Evolutionary conservation across 2,888 invertebrate genomes (phyloP).

Genomic region (Sesia apiformis): DNA sequence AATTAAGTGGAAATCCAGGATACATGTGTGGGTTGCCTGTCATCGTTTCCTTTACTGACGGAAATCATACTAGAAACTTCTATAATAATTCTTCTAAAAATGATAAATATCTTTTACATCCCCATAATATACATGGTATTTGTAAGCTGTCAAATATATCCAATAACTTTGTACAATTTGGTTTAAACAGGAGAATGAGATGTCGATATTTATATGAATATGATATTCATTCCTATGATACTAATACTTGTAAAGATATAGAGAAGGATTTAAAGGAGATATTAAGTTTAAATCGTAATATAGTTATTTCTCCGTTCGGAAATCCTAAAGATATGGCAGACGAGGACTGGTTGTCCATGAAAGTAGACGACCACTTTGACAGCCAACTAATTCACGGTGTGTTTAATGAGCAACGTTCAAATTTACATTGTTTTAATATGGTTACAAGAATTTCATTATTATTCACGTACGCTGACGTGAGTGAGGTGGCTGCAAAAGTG

Average conservation of each 20-base stretch:
- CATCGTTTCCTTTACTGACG: conserved; percentile 42
- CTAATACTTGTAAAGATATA: conserved; percentile 34
- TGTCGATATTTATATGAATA: conserved; percentile 39
- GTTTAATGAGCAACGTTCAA: conserved; percentile 24
- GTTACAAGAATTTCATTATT: conserved; percentile 35
- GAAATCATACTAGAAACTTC: conserved; percentile 41
- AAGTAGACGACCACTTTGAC: conserved; percentile 10
- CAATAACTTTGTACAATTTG: conserved; percentile 56
- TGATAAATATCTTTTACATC: conserved; percentile 26
- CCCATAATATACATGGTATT: conserved; percentile 49
- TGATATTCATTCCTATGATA: conserved; percentile 16
- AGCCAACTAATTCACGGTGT: conserved; percentile 30
- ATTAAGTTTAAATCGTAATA: conserved; percentile 22
- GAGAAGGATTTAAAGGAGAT: conserved; percentile 32
- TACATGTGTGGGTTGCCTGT: conserved; percentile 80
- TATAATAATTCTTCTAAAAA: conserved; percentile 26
- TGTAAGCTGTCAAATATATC: conserved; percentile 45
- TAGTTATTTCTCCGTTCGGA: conserved; percentile 44
- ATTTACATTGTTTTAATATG: conserved; percentile 44
- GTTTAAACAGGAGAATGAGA: conserved; percentile 56
- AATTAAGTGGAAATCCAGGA: conserved; percentile 84
- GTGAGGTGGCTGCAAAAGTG: conserved; percentile 15
- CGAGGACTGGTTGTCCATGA: conserved; percentile 37
- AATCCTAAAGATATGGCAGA: conserved; percentile 40
- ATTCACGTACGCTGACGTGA: conserved; percentile 35